A percentile compares a stretch with the other conserved stretches of the same genome.
phyloP scores from a whole-genome alignment of 2,113 vertebrate species.

The Diglossa brunneiventris region DNA sequence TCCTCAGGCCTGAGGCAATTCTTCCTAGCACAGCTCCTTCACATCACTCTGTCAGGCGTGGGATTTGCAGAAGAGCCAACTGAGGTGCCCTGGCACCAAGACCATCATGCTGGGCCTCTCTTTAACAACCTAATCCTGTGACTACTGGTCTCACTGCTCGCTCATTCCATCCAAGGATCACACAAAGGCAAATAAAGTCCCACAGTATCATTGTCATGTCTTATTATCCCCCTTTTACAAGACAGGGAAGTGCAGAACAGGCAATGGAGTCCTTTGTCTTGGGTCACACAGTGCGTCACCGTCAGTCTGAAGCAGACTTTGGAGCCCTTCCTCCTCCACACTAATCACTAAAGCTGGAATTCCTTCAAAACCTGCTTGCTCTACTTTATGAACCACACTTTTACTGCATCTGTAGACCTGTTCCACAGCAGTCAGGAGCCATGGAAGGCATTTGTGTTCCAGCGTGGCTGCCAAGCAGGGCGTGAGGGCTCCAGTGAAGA shows the following conservation, averaged over 20 bases:
- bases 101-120: neutral
- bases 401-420: neutral
- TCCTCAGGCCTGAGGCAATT: neutral
- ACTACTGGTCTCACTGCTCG: neutral
- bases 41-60: neutral
- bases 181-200: neutral
- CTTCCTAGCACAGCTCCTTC: neutral
- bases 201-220: neutral
- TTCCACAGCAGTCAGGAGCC: neutral
- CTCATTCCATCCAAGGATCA: neutral
- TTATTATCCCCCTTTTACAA: neutral
- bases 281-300: neutral
- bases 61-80: slow-evolving; percentile 11
- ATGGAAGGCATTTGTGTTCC: neutral
- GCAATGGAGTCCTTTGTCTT: neutral
- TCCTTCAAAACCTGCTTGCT: neutral
- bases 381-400: neutral
- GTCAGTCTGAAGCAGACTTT: neutral
- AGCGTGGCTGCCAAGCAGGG: neutral
- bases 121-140: slow-evolving; percentile 6
- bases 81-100: neutral
- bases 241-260: neutral
- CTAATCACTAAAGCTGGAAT: neutral
- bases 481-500: neutral
- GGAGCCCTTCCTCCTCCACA: neutral